phyloP scores from a whole-genome alignment of 2,888 invertebrate species.

The Hermaeophaga mercurialis region DNA sequence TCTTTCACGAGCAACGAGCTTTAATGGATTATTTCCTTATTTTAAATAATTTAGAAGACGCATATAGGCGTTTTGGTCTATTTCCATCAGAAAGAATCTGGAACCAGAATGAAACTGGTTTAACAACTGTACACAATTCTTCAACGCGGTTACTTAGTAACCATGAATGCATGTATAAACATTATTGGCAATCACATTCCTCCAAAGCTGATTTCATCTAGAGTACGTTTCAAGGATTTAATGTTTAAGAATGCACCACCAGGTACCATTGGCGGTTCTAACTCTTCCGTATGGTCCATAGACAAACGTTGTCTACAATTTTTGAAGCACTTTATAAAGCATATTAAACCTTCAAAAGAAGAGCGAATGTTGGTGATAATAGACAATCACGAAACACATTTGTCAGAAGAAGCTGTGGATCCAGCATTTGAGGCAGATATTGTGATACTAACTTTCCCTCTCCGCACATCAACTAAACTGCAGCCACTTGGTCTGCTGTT shows the following conservation, averaged over 20 bases:
- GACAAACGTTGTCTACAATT: neutral
- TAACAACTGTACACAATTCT: slow-evolving; percentile 44
- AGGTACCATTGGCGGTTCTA: slow-evolving; percentile 45
- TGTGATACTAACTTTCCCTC: too few species aligned
- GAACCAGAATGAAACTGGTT: slow-evolving; percentile 46
- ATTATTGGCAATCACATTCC: slow-evolving; percentile 18
- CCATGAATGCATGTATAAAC: slow-evolving; percentile 25
- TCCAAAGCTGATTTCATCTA: slow-evolving; percentile 13
- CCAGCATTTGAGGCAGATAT: too few species aligned
- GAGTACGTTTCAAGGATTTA: slow-evolving; percentile 17
- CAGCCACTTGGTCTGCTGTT: too few species aligned
- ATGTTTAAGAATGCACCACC: slow-evolving; percentile 28
- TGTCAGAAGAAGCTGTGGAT: neutral
- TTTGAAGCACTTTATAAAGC: too few species aligned
- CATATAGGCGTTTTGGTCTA: slow-evolving; percentile 20
- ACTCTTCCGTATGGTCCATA: slow-evolving; percentile 20
- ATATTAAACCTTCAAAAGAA: too few species aligned
- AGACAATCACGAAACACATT: neutral
- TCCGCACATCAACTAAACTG: too few species aligned
- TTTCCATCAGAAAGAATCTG: slow-evolving; percentile 36
- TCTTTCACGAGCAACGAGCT: slow-evolving; percentile 14
- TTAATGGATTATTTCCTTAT: slow-evolving; percentile 7
- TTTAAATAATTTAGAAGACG: slow-evolving; percentile 23
- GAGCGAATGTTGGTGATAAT: too few species aligned
- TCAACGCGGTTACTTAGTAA: slow-evolving; percentile 39